Base-by-base conservation (phyloP, 53 echinoderm and acorn worm genomes). In the Henricia sp. region DNA sequence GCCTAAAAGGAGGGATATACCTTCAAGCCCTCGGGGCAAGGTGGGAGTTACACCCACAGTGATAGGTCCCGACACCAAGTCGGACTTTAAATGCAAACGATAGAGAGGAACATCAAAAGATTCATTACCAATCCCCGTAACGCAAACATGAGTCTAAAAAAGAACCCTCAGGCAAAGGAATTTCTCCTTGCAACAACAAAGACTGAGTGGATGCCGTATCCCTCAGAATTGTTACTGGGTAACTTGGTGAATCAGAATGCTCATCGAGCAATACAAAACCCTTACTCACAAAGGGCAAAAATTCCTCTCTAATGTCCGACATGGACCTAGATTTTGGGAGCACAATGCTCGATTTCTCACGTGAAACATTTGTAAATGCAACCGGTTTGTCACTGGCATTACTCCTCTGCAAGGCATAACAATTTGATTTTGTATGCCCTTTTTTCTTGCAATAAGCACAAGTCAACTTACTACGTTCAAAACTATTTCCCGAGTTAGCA, bases 41-140 rank as follows among this genome's bases (percentile, higher is more conserved):
- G 4, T 71, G 14, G 50, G 30, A 13, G 51, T 71, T 48, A 62
- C 48, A 37, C 62, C 80, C 23, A 80, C 80, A 3, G 33, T 26
- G 9, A 80, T 64, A 10, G 80, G 80, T 20, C 80, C 80, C 19
- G 80, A 62, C 38, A 80, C 62, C 39, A 80, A 80, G 16, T 80
- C 80, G 2, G 80, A 62, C 62, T 80, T 16, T 62, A 80, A 62
- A 80, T 58, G 63, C 23, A 80, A 4, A 62, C 32, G 29, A 80
- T 80, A 46, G 46, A 60, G 80, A 43, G 80, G 80, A 26, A 80
- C 80, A 59, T 80, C 60, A 63, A 80, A 56, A 38, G 64, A 80
- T 38, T 64, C 64, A 44, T 43, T 30, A 43, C 46, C 30, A 43
- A 62, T 59, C 25, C 80, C 80, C 26, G 60, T 60, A 41, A 80